phyloP scores from a whole-genome alignment of 2,797 vertebrate genomes.

The Nyctibius grandis region DNA sequence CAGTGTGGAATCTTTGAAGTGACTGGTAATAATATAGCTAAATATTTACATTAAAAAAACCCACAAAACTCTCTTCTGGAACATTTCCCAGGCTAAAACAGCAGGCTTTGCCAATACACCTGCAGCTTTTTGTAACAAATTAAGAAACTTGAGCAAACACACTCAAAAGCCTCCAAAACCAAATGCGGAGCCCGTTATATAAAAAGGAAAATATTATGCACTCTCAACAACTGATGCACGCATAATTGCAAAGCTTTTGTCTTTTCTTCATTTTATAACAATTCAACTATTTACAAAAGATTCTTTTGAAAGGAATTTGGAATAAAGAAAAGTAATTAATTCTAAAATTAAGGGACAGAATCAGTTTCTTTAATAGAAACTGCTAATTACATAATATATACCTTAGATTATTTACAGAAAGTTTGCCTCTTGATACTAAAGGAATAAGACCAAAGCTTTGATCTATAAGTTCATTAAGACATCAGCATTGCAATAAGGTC shows the following conservation, averaged over 20 bases:
- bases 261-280: slow-evolving; percentile 1
- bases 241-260: slow-evolving; percentile 37
- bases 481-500: not conserved
- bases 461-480: not conserved
- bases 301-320: slow-evolving; percentile 32
- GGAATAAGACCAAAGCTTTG: not conserved
- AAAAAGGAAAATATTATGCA: not conserved
- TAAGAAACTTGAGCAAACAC: slow-evolving; percentile 62
- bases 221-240: not conserved
- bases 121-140: slow-evolving; percentile 72
- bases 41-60: slow-evolving; percentile 62
- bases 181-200: slow-evolving; percentile 46
- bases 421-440: not conserved
- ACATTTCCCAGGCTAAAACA: slow-evolving; percentile 38
- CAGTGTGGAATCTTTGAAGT: slow-evolving; percentile 23
- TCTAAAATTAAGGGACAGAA: not conserved
- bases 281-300: slow-evolving; percentile 15
- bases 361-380: not conserved
- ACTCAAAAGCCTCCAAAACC: slow-evolving; percentile 47
- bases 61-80: slow-evolving; percentile 51
- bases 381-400: not conserved
- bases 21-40: slow-evolving; percentile 45
- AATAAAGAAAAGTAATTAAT: not conserved
- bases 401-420: not conserved
- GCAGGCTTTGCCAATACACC: slow-evolving; percentile 66